Base-by-base conservation (phyloP, 2,888 invertebrate genomes). In the Cataglyphis albicans region DNA sequence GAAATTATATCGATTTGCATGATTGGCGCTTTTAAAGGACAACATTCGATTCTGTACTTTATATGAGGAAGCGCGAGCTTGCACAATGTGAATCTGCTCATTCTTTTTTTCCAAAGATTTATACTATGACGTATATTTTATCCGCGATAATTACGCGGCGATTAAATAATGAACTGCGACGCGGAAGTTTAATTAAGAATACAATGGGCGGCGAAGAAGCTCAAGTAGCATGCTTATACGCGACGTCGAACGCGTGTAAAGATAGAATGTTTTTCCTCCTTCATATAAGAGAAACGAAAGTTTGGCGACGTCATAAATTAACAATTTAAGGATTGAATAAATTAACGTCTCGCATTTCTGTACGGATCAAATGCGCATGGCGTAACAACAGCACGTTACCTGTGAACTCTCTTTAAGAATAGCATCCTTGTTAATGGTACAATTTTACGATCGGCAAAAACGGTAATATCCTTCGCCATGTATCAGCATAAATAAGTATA, bases 141-240 rank as follows among this genome's bases (percentile, higher is more conserved):
- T 10, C n/a, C 38, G 29, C 38, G 32, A 67, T 57, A n/a, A 57
- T 68, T 78, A 61, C 52, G 61, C 52, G 25, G 38, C 68, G 25
- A 76, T 75, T 76, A 70, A 52, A 63, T 81, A 80, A 83, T 57
- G 44, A 10, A 57, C 81, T 15, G 52, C 32, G 52, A 81, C 44
- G 59, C 74, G 74, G 81, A 84, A 84, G 55, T 74, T 68, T 82
- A 81, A 84, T 84, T 81, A 74, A 74, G 81, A 81, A 25, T 21
- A 72, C 70, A 83, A 83, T 81, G 29, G 57, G 10, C 64, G 55
- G 55, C 0, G 35, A 52, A 52, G 35, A 83, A 81, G 81, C 67
- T 72, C 65, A 59, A 73, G 81, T 48, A 21, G 25, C n/a, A n/a
- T 67, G 32, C 18, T 9, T 9, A 18, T n/a, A 38, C 12, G n/a